Evolutionary conservation across 2,888 invertebrate species (phyloP), one percentile per base, ranked within the genome.

Genomic region (Thumatha senex): DNA sequence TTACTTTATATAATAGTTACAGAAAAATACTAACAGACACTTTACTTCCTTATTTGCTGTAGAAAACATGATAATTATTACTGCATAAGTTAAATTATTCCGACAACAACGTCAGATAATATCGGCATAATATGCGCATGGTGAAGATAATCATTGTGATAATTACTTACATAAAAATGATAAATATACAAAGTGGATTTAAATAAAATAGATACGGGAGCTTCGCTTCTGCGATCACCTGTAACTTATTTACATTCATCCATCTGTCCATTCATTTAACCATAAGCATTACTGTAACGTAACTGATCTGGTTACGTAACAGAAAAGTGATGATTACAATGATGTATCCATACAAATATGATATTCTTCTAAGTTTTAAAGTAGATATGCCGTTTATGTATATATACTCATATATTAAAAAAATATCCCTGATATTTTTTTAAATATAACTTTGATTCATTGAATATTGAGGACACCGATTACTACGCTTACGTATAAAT

Each of bases 111-210:
- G 9, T 34, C 14, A 14, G 7, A 18, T 35, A 14, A 41, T 31
- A 14, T 7, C 15, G 18, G 58, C 56, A 55, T 49, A 51, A 44
- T 56, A 52, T 67, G 69, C 59, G 66, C 74, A 67, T 67, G 67
- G 46, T 62, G 54, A 72, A 65, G 43, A 49, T 49, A 59, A 70
- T 67, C 60, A 59, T 38, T 40, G 56, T 55, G 49, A 60, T 73
- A 61, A 68, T 61, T 62, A 74, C 71, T 78, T 74, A 68, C 69
- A 62, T 71, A 73, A 71, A 73, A 68, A 75, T 74, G 71, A 62
- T 61, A 45, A 63, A 51, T 51, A 40, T 44, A 35, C 24, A 24
- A 24, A 4, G 18, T 24, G 18, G 5, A 5, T 5, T 24, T 4
- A 4, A 5, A 24, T 46, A 48, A 61, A 56, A 63, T 68, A 63